Conservation (phyloP, 2,113 vertebrate species). For the Sisor rabdophorus region DNA sequence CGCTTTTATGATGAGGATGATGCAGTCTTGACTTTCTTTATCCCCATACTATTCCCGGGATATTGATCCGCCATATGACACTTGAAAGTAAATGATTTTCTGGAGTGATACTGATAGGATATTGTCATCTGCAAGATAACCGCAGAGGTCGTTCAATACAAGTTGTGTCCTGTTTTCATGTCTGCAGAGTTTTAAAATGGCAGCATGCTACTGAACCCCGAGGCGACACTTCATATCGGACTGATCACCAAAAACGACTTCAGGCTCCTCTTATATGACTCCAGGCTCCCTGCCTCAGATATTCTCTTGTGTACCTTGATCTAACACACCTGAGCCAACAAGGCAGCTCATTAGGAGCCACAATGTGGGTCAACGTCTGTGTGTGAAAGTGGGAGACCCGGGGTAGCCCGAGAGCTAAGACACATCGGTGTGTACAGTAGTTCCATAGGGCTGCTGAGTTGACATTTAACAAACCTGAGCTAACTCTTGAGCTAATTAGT, state of each 20-base stretch:
- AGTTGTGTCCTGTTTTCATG: not conserved
- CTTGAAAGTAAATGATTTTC: not conserved
- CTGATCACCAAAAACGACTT: not conserved
- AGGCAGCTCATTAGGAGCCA: not conserved
- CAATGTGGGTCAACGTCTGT: not conserved
- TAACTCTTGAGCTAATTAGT: not conserved
- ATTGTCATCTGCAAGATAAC: not conserved
- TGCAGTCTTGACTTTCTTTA: not conserved
- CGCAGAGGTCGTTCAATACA: not conserved
- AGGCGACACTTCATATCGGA: not conserved
- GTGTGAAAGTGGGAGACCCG: not conserved
- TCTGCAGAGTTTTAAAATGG: not conserved
- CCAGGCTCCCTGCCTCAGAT: not conserved
- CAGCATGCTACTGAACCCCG: not conserved
- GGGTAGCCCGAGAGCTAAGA: not conserved
- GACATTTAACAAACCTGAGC: constrained; percentile 1
- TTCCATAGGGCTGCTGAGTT: not conserved
- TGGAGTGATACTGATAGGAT: not conserved
- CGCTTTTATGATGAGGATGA: not conserved
- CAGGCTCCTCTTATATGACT: not conserved
- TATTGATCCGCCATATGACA: not conserved
- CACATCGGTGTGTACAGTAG: not conserved
- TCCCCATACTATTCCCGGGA: not conserved
- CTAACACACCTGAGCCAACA: constrained; percentile 17
- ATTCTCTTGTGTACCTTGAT: not conserved